phyloP scores from a whole-genome alignment of 2,888 invertebrate species.

The Pollenia angustigena region DNA sequence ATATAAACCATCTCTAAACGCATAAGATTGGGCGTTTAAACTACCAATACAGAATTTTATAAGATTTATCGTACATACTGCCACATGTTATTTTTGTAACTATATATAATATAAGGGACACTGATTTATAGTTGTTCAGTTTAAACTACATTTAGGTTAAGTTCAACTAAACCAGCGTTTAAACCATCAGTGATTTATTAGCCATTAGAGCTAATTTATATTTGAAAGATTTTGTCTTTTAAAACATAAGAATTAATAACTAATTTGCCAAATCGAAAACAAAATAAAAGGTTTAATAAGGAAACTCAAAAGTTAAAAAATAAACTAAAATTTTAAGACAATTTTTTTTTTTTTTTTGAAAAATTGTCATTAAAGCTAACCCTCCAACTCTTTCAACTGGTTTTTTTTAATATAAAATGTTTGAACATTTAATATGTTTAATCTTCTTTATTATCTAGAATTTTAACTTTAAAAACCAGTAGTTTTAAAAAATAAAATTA shows the following conservation, averaged over 20 bases:
- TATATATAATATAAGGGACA: too few species aligned
- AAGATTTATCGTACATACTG: too few species aligned
- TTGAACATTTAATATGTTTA: not conserved
- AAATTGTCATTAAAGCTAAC: not conserved
- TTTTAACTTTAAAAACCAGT: constrained; percentile 49
- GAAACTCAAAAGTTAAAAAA: not conserved
- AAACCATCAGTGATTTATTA: too few species aligned
- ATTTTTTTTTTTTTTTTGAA: too few species aligned
- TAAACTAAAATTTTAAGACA: not conserved
- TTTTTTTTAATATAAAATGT: not conserved
- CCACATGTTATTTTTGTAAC: too few species aligned
- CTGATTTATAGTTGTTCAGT: too few species aligned
- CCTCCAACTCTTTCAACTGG: not conserved
- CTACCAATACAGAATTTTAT: too few species aligned
- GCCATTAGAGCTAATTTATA: not conserved
- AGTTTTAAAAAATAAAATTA: constrained; percentile 47
- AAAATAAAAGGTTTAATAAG: constrained; percentile 1
- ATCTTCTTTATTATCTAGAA: not conserved
- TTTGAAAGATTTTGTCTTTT: not conserved
- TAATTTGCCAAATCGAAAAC: constrained; percentile 41
- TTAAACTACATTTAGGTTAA: too few species aligned
- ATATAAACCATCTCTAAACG: too few species aligned
- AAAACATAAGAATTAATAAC: not conserved
- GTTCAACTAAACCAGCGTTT: too few species aligned
- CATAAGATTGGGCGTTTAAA: too few species aligned